Conservation (phyloP, 1,140 invertebrate genomes). For the Scaptomyza graminum region DNA sequence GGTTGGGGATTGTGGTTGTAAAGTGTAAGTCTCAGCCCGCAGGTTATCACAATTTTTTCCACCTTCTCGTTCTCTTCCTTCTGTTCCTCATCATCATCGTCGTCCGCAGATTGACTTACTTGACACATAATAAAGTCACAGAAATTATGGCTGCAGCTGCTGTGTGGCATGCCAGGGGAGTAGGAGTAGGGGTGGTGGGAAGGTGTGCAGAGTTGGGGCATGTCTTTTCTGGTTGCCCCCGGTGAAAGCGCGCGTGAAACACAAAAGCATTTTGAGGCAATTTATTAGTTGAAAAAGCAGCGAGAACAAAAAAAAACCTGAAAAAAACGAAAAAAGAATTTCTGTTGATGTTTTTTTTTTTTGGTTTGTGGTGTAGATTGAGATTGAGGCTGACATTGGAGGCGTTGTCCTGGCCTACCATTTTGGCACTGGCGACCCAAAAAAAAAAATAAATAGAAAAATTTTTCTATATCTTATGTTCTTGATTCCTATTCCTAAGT, state of each 20-base stretch:
- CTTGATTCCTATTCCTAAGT: conserved; percentile 43
- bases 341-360: conserved; percentile 25
- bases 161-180: conserved; percentile 9
- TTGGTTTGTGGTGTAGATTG: neutral
- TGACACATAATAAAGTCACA: conserved; percentile 81
- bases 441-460: conserved; percentile 14
- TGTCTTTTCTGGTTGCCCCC: conserved; percentile 56
- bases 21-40: conserved; percentile 12
- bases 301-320: conserved; percentile 30
- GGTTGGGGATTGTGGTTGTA: neutral
- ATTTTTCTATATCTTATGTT: conserved; percentile 28
- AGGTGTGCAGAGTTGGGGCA: neutral
- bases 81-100: conserved; percentile 37
- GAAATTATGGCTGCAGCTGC: conserved; percentile 78
- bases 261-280: conserved; percentile 77
- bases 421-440: conserved; percentile 42
- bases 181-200: neutral
- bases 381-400: conserved; percentile 31
- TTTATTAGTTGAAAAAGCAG: conserved; percentile 69
- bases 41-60: conserved; percentile 45
- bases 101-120: conserved; percentile 76
- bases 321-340: conserved; percentile 31
- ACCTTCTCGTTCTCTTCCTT: neutral
- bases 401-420: conserved; percentile 39
- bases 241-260: conserved; percentile 77